Conservation (phyloP, 2,888 invertebrate species). For the Trachelus iudaicus region DNA sequence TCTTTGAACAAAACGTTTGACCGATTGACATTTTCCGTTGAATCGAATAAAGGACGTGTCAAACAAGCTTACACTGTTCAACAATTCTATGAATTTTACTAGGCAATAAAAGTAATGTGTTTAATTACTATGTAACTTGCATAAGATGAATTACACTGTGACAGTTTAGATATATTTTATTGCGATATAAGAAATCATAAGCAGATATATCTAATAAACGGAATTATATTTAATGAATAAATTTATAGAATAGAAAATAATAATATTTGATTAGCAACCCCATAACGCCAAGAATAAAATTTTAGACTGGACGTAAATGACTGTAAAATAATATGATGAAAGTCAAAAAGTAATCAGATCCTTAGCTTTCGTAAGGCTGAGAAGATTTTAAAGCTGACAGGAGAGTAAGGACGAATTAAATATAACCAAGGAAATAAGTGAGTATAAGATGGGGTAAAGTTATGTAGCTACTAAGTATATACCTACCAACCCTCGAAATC, state of each 20-base stretch:
- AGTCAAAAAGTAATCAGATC: not conserved
- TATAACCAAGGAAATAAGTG: not conserved
- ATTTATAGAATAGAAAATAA: not conserved
- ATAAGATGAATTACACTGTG: not conserved
- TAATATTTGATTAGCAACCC: not conserved
- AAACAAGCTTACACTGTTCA: not conserved
- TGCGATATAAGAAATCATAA: not conserved
- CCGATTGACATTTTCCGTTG: not conserved
- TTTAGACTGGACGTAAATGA: not conserved
- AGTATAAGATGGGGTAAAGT: not conserved
- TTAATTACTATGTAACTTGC: not conserved
- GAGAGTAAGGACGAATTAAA: not conserved
- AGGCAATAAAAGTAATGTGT: not conserved
- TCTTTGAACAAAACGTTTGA: not conserved
- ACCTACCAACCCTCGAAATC: not conserved
- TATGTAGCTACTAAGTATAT: not conserved
- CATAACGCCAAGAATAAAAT: not conserved
- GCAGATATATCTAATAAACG: not conserved
- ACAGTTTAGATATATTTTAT: not conserved
- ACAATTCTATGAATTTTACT: not conserved
- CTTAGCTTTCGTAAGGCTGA: not conserved
- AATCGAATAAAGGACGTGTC: not conserved
- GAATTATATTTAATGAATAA: not conserved
- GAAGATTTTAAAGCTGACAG: not conserved
- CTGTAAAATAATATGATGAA: not conserved